These are phyloP conservation scores for Zosterops lateralis DNA, from an alignment of 2,113 vertebrate species.

Conservation along the genomic window DNA sequence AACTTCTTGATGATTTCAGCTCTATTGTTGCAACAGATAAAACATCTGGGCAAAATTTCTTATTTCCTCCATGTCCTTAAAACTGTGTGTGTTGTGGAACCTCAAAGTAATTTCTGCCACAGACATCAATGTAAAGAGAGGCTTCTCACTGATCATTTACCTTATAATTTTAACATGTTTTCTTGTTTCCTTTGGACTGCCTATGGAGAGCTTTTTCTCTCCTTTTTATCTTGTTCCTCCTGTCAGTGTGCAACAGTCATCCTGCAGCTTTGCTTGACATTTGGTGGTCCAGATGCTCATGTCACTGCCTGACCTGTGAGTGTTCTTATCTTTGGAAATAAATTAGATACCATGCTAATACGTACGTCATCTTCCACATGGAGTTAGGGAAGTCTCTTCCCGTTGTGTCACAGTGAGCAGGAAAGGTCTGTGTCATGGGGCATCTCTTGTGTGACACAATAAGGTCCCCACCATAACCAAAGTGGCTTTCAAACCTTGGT, in stretches of 20 bases:
- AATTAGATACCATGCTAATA: neutral
- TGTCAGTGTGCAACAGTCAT: neutral
- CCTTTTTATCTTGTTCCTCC: neutral
- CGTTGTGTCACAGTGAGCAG: neutral
- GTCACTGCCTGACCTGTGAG: neutral
- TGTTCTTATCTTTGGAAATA: constrained; percentile 17
- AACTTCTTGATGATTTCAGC: neutral
- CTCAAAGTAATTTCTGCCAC: neutral
- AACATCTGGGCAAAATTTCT: neutral
- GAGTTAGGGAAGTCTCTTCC: neutral
- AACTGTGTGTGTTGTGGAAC: neutral
- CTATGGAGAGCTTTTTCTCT: neutral
- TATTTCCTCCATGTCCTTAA: neutral
- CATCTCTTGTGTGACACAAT: neutral
- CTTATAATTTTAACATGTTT: neutral
- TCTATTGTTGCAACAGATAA: neutral
- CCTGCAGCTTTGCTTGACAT: neutral
- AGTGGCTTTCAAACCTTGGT: neutral
- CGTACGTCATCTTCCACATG: neutral
- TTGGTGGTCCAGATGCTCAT: constrained; percentile 34
- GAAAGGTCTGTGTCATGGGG: neutral
- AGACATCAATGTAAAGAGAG: neutral
- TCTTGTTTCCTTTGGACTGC: neutral
- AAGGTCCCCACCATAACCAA: neutral
- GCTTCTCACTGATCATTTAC: neutral